Percentiles rank a stretch among this genome's conserved stretches.
These are phyloP conservation scores for Bombycilla garrulus DNA, from an alignment of 2,113 vertebrate species.

Conservation along the genomic window DNA sequence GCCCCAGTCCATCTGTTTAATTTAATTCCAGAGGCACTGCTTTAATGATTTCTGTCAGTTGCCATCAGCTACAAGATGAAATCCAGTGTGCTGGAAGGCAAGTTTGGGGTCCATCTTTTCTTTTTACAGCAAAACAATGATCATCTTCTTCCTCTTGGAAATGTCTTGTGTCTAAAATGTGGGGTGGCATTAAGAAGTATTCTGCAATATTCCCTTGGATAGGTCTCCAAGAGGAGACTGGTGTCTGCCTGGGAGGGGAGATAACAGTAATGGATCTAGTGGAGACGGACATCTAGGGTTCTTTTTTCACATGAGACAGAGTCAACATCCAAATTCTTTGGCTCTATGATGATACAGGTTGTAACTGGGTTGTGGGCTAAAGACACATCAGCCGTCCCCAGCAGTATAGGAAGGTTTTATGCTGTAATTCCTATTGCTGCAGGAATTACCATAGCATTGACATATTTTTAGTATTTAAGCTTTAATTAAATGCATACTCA, in stretches of 20 bases:
- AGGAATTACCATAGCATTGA: neutral
- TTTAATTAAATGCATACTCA: neutral
- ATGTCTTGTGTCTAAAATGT: neutral
- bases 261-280: neutral
- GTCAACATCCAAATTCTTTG: neutral
- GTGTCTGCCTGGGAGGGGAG: neutral
- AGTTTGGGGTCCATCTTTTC: neutral
- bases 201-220: neutral
- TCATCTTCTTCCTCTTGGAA: neutral
- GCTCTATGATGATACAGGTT: neutral
- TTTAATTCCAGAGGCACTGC: neutral
- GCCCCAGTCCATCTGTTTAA: neutral
- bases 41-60: neutral
- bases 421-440: neutral
- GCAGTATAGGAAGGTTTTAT: neutral
- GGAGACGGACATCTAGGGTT: neutral
- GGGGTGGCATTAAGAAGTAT: neutral
- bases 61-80: slow-evolving; percentile 9
- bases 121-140: neutral
- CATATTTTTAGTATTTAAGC: neutral
- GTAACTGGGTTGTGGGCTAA: neutral
- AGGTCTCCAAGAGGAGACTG: neutral
- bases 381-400: neutral
- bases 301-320: no score
- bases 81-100: neutral